phyloP scores from a whole-genome alignment of 2,113 vertebrate species.

The Solea senegalensis region DNA sequence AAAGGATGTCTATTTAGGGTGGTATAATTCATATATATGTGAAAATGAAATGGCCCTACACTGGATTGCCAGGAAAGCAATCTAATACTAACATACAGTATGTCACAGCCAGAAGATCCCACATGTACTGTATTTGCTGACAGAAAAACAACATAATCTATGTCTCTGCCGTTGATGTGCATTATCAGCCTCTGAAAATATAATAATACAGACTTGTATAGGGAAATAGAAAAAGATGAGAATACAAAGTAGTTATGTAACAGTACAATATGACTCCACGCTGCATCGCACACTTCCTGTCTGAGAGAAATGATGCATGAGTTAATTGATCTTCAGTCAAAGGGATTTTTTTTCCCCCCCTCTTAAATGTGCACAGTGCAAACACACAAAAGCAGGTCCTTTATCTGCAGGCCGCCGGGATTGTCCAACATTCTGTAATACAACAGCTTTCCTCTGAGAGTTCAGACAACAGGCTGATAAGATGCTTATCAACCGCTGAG shows the following conservation, averaged over 20 bases:
- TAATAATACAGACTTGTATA: conserved; percentile 1
- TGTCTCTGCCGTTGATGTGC: conserved; percentile 6
- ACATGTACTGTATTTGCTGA: conserved; percentile 18
- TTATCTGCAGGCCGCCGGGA: conserved; percentile 58
- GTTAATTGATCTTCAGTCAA: conserved; percentile 28
- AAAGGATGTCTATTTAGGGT: conserved; percentile 41
- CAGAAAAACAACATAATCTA: conserved; percentile 39
- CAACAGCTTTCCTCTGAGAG: conserved; percentile 59
- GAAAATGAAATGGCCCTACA: conserved; percentile 53
- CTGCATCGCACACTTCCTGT: conserved; percentile 22
- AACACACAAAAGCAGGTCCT: conserved; percentile 30
- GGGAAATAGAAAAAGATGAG: conserved; percentile 5
- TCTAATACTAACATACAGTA: conserved; percentile 37
- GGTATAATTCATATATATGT: conserved; percentile 61
- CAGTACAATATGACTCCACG: conserved; percentile 1
- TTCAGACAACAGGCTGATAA: conserved; percentile 74
- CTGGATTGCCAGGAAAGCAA: conserved; percentile 30
- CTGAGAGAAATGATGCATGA: conserved; percentile 21
- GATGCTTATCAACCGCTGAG: conserved; percentile 67
- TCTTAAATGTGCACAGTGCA: not conserved
- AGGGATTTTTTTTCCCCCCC: not conserved
- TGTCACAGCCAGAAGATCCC: conserved; percentile 46
- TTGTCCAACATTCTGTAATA: conserved; percentile 61
- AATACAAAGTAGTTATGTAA: not conserved
- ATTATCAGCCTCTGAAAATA: conserved; percentile 28